Base-by-base conservation (phyloP, 2,888 invertebrate genomes). In the Dolichomitus sp. region DNA sequence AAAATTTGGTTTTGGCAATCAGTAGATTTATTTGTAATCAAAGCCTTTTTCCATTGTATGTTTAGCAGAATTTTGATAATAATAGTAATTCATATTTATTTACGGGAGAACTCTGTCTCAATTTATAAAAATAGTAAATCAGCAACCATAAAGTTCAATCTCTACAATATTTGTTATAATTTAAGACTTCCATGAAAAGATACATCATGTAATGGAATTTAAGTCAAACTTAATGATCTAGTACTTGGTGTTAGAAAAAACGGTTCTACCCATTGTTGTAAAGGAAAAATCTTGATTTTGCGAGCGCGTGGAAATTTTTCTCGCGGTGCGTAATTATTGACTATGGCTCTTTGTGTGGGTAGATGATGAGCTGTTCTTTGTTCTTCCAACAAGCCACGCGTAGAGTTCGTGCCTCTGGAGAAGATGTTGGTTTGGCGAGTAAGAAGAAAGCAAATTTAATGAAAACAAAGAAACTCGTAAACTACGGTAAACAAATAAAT, bases 361-460 rank as follows among this genome's bases (percentile, higher is more conserved):
- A n/a, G 33, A 72, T 33, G 45, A 66, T 33, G 54, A 14, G 52
- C 65, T 23, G 19, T 75, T 63, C 68, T 72, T 73, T 59, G 50
- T 68, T 69, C 11, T 9, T 17, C n/a, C 63, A 52, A 45, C 19
- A 14, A 68, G 57, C 33, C n/a, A 17, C 42, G 7, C 37, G 12
- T 14, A 17, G 17, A 74, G 69, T 33, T 12, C 37, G 12, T 23
- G 27, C 27, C 19, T 30, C 37, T 14, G 57, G 54, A 40, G 80
- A 80, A 81, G 77, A 81, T 80, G 87, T 83, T 81, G 81, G 76
- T 42, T 12, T 40, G 19, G 6, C 42, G 42, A 3, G 42, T 42
- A 27, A 57, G 33, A 57, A 66, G 48, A 45, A 33, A 48, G 54
- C 14, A 40, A 50, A 42, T n/a, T 73, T 40, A 11, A 14, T 30